Evolutionary conservation across 2,797 vertebrate genomes (phyloP).

Genomic region (Lerista edwardsae): DNA sequence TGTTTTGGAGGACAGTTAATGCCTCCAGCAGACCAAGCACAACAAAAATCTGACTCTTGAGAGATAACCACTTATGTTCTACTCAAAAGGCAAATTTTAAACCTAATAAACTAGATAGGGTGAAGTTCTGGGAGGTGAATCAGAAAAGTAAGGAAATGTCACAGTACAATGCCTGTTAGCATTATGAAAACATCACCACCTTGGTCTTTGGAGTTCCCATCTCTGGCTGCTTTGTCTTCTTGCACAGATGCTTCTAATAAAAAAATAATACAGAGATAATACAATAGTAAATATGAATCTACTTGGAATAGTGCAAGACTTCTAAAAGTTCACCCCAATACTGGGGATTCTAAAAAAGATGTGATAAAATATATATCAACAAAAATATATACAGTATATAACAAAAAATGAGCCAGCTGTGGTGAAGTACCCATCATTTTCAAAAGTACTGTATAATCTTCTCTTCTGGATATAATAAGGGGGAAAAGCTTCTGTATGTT

Average conservation of each 20-base stretch:
- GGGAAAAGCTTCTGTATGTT: not conserved
- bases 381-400: not conserved
- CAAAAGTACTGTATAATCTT: not conserved
- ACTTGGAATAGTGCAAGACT: conserved; percentile 22
- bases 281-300: conserved; percentile 4
- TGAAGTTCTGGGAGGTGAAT: not conserved
- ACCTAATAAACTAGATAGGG: not conserved
- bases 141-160: not conserved
- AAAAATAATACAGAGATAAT: conserved; percentile 1
- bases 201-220: conserved; percentile 80
- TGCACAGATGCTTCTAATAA: conserved; percentile 64
- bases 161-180: not conserved
- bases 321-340: conserved; percentile 1
- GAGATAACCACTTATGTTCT: not conserved
- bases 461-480: not conserved
- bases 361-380: not conserved
- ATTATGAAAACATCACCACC: conserved; percentile 62
- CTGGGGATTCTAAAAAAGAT: not conserved
- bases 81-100: conserved; percentile 3
- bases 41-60: not conserved
- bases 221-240: conserved; percentile 68
- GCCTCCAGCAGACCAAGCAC: not conserved
- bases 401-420: not conserved
- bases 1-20: not conserved
- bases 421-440: not conserved